Conservation (phyloP, 2,113 vertebrate species). For the Rhinogobius similis region DNA sequence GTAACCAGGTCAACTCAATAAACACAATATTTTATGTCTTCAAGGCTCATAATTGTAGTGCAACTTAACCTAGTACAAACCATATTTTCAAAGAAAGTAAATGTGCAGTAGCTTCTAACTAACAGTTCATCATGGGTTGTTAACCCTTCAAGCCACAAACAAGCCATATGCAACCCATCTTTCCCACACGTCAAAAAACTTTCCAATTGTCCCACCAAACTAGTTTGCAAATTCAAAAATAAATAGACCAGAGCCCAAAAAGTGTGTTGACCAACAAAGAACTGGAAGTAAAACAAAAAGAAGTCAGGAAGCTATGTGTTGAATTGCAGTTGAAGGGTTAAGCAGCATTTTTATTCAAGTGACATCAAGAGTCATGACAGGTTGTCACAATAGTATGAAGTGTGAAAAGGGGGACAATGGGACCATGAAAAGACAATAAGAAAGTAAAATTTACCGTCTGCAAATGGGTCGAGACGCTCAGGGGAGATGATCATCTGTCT, state of each 20-base stretch:
- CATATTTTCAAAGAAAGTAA: slow-evolving; percentile 7
- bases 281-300: slow-evolving; percentile 62
- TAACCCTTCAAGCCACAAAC: slow-evolving; percentile 80
- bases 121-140: slow-evolving; percentile 48
- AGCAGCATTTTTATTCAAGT: slow-evolving; percentile 50
- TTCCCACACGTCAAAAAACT: slow-evolving; percentile 53
- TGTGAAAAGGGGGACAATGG: slow-evolving; percentile 39
- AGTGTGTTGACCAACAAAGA: slow-evolving; percentile 35
- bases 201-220: not conserved
- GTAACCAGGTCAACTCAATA: not conserved
- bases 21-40: not conserved
- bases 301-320: slow-evolving; percentile 72
- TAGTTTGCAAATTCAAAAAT: not conserved
- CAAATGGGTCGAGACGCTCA: slow-evolving; percentile 97
- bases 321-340: slow-evolving; percentile 78
- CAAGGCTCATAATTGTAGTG: not conserved
- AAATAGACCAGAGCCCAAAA: slow-evolving; percentile 18
- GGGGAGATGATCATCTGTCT: slow-evolving; percentile 99
- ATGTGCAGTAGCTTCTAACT: slow-evolving; percentile 20
- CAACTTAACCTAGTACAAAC: not conserved
- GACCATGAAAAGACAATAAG: slow-evolving; percentile 35
- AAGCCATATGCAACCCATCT: slow-evolving; percentile 68
- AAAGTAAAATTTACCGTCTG: slow-evolving; percentile 90
- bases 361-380: slow-evolving; percentile 36
- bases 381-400: slow-evolving; percentile 34